Percentiles rank a stretch among this genome's conserved stretches.
These are phyloP conservation scores for Folsomia candida DNA, from an alignment of 2,888 invertebrate genomes.

Conservation along the genomic window DNA sequence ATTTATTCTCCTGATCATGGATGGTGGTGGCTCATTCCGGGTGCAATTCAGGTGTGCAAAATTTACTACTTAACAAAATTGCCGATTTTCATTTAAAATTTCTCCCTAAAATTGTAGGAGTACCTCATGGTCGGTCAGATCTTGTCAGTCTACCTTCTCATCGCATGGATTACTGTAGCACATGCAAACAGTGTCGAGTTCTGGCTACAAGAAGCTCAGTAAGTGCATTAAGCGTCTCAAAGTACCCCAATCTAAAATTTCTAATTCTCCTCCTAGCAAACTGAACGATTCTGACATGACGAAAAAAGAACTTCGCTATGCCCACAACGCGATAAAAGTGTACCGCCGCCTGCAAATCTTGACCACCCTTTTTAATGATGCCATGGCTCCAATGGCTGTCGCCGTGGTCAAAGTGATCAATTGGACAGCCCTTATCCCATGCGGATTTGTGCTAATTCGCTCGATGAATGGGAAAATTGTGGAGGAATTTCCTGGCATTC, in stretches of 20 bases:
- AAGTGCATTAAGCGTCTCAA: not conserved
- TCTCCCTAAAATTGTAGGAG: conserved; percentile 1
- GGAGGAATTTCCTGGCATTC: not conserved
- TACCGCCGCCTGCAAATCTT: not conserved
- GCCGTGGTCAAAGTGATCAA: not conserved
- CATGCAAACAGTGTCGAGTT: conserved; percentile 32
- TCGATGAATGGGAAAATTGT: not conserved
- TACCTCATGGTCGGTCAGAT: conserved; percentile 32
- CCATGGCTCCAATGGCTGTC: not conserved
- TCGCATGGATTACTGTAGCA: conserved; percentile 29
- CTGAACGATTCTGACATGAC: not conserved
- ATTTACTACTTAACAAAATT: not conserved
- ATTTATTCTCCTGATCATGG: conserved; percentile 29
- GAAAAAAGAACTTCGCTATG: not conserved
- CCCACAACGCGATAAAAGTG: not conserved
- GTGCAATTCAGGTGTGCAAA: conserved; percentile 30
- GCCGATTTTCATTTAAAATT: not conserved
- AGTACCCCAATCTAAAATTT: no score
- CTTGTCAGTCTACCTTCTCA: conserved; percentile 22
- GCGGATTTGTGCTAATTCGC: not conserved
- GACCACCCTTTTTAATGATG: not conserved
- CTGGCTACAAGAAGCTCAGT: conserved; percentile 37
- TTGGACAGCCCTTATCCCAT: not conserved
- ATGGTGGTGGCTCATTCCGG: conserved; percentile 39
- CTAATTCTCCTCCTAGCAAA: no score